Evolutionary conservation across 1,140 invertebrate species (phyloP).

Genomic region (Bursaphelenchus mucronatus): DNA sequence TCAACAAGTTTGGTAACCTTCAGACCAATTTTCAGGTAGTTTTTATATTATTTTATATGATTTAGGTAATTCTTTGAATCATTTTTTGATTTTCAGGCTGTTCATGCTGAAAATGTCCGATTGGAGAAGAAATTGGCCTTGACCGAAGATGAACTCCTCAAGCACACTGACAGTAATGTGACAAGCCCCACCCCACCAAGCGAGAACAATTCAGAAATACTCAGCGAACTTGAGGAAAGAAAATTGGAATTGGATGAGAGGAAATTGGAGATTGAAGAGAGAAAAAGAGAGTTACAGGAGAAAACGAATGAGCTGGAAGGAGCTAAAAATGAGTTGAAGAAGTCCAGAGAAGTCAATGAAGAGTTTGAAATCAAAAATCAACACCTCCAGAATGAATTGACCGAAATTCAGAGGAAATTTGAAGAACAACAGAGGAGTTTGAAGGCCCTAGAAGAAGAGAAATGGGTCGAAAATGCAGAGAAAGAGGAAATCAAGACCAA

Average conservation of each 20-base stretch:
- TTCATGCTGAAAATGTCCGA: too few species aligned
- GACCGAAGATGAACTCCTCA: too few species aligned
- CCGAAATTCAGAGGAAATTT: background rate
- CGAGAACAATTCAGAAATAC: background rate
- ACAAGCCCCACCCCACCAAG: too few species aligned
- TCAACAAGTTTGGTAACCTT: too few species aligned
- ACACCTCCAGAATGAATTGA: background rate
- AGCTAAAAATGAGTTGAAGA: background rate
- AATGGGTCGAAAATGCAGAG: background rate
- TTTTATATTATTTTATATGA: too few species aligned
- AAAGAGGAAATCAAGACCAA: conserved; percentile 8
- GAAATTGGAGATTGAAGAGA: background rate
- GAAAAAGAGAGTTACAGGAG: background rate
- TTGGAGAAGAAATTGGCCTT: too few species aligned
- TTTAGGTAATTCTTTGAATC: too few species aligned
- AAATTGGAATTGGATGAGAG: background rate
- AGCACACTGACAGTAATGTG: too few species aligned
- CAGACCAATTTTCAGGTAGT: too few species aligned
- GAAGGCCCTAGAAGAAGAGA: conserved; percentile 8
- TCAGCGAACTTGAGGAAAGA: background rate
- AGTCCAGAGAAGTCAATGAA: background rate
- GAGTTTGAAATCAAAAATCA: conserved; percentile 4
- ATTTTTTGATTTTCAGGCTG: too few species aligned
- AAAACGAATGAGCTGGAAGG: background rate
- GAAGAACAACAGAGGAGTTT: conserved; percentile 3